Evolutionary conservation across 1,140 invertebrate species (phyloP), one percentile per base, ranked within the genome.

Genomic region (Drosophila sp.): DNA sequence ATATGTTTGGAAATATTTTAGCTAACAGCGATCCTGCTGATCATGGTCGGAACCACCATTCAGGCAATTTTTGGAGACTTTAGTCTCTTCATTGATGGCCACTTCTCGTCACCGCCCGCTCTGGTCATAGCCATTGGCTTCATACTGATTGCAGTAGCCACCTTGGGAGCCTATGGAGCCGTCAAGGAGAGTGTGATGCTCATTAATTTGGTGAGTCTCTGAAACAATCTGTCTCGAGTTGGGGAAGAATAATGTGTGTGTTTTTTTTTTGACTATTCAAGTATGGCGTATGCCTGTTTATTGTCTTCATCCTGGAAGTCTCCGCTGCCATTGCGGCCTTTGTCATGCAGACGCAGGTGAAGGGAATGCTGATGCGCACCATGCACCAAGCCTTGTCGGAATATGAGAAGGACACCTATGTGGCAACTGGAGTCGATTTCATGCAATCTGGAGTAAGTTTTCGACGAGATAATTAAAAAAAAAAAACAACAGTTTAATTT

Each of bases 141-240:
- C 56, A 94, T 97, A 27, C 94, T 97, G 76, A 95, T 97, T 60
- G 92, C 96, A 38, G 95, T 97, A 10, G 95, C 96, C 1, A 94
- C 96, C 55, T 95, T 97, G 80, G 97, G 97, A 60, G 97, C 96
- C 86, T 95, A 95, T 73, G 97, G 97, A 7, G 97, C 97, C 1
- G 89, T 96, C 57, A 96, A 95, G 90, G 96, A 97, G 92, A 97
- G 96, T 89, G 95, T 96, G 7, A 96, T 96, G 91, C 94, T 98
- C 92, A 95, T 97, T 25, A 95, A 97, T 78, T 93, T 95, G 80
- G 96, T 96, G 93, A 94, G 94, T 93, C 66, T 62, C 0, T 0
- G 2, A 4, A 0, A 1, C 4, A 17, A 17, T 33, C 1, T 23
- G 5, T 10, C 5, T 4, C 0, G 6, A 35, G 1, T 30, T 2